A percentile compares a stretch with the other conserved stretches of the same genome.
phyloP scores from a whole-genome alignment of 2,888 invertebrate species.

The Xestia sexstrigata region DNA sequence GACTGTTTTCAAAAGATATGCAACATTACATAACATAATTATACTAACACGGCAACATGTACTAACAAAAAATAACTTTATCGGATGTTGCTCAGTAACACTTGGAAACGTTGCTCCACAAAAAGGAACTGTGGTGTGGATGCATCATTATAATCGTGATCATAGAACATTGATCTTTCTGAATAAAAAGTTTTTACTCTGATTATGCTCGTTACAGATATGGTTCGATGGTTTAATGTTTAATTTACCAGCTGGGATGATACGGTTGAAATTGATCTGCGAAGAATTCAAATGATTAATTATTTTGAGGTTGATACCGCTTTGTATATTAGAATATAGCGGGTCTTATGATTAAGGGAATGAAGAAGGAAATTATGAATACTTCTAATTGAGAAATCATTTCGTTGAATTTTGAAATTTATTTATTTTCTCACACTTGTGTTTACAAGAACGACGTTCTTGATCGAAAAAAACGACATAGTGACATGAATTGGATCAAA shows the following conservation, averaged over 20 bases:
- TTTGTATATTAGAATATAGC: constrained; percentile 3
- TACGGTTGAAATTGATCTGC: constrained; percentile 9
- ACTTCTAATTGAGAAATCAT: background rate
- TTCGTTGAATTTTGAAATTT: background rate
- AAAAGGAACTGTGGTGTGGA: too few species aligned
- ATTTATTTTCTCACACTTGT: background rate
- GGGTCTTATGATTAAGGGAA: background rate
- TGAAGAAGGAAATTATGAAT: background rate
- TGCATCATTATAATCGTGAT: background rate
- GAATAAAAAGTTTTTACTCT: background rate
- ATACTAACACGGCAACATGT: too few species aligned
- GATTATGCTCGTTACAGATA: constrained; percentile 14
- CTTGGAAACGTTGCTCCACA: too few species aligned
- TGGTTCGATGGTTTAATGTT: constrained; percentile 7
- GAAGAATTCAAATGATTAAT: background rate
- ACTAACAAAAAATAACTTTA: too few species aligned
- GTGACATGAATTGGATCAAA: background rate
- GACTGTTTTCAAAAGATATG: too few species aligned
- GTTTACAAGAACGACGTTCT: background rate
- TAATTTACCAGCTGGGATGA: constrained; percentile 8
- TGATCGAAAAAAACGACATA: background rate
- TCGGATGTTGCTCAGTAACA: too few species aligned
- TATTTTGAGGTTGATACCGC: background rate
- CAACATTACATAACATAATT: too few species aligned
- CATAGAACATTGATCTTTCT: background rate